Evolutionary conservation across 2,113 vertebrate genomes (phyloP).

Genomic region (Bos javanicus): DNA sequence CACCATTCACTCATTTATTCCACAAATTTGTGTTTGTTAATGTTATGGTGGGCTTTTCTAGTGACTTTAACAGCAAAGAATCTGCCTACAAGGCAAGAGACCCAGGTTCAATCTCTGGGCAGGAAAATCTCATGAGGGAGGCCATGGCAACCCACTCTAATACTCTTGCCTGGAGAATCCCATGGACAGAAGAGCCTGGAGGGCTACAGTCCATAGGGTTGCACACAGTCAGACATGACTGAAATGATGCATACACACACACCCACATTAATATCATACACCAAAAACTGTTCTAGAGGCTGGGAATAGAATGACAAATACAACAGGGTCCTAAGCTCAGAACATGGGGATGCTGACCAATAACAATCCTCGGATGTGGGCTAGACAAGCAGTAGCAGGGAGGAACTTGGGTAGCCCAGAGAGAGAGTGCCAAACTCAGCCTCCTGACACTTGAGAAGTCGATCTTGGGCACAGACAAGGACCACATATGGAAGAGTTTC

Average conservation of each 20-base stretch:
- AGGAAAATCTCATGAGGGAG: neutral
- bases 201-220: neutral
- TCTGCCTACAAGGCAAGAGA: neutral
- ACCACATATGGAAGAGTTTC: neutral
- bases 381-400: too few relatives aligned
- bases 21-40: neutral
- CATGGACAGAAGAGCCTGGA: neutral
- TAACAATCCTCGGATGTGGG: neutral
- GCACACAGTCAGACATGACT: neutral
- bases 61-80: neutral
- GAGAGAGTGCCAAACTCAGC: neutral
- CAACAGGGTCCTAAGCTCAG: neutral
- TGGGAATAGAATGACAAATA: neutral
- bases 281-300: neutral
- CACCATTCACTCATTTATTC: neutral
- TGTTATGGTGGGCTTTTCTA: neutral
- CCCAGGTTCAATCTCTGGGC: fast-evolving
- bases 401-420: neutral
- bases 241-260: fast-evolving
- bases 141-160: neutral
- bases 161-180: neutral
- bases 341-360: neutral
- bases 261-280: neutral
- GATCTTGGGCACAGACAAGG: neutral
- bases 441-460: neutral